phyloP scores from a whole-genome alignment of 2,797 vertebrate species.

The Hafferia zeledoni region DNA sequence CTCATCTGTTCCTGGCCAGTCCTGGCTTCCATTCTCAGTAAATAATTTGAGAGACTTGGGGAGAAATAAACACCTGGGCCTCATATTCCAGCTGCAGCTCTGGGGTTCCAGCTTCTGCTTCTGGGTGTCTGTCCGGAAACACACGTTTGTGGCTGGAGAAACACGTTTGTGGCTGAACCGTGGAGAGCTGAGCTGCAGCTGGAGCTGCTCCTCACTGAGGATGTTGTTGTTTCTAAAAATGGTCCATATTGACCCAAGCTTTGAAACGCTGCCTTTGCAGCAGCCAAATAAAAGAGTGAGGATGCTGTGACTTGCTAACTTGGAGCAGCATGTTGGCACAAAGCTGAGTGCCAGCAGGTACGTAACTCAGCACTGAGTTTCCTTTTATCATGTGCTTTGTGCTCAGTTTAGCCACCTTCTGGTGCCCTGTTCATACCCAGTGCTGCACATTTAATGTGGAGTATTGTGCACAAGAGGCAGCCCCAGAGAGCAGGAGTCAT shows the following conservation, averaged over 20 bases:
- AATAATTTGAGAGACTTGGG: background rate
- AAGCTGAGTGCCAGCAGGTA: background rate
- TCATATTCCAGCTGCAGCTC: background rate
- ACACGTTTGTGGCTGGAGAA: background rate
- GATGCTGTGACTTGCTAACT: background rate
- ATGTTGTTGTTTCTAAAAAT: slow-evolving; percentile 4
- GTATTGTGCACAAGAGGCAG: background rate
- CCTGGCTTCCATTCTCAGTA: background rate
- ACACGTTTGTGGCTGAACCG: background rate
- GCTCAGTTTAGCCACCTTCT: background rate
- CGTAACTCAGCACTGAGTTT: background rate
- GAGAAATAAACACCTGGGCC: background rate
- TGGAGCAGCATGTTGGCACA: background rate
- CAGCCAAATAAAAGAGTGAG: slow-evolving; percentile 2
- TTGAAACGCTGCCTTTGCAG: background rate
- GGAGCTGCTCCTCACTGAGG: background rate
- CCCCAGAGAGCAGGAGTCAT: background rate
- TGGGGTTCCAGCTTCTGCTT: background rate
- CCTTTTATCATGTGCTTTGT: background rate
- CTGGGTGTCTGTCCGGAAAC: background rate
- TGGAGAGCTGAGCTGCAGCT: slow-evolving; percentile 4
- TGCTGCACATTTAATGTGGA: background rate
- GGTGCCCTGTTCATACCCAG: background rate
- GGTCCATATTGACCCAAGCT: slow-evolving; percentile 1
- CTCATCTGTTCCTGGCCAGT: background rate